Evolutionary conservation across 2,888 invertebrate genomes (phyloP).

Genomic region (Caenorhabditis angaria): DNA sequence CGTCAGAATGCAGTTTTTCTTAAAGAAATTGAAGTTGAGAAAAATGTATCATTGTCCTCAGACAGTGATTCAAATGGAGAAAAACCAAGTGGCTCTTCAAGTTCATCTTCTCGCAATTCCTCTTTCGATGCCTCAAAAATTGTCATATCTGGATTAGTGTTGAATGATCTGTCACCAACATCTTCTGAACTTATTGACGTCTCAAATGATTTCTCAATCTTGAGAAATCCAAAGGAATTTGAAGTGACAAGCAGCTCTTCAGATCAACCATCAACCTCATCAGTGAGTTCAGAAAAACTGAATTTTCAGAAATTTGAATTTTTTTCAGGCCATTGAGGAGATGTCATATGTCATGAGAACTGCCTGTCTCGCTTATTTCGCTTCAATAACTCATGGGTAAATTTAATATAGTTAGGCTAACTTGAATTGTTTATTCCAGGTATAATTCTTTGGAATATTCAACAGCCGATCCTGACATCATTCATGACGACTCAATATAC

Average conservation of each 20-base stretch:
- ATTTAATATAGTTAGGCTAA: not conserved
- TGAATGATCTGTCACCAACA: no score
- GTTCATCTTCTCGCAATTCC: not conserved
- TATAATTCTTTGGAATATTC: not conserved
- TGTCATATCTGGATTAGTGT: no score
- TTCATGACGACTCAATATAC: constrained; percentile 20
- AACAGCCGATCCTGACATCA: constrained; percentile 17
- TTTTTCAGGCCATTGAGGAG: constrained; percentile 33
- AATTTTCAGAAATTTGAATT: not conserved
- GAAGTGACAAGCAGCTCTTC: not conserved
- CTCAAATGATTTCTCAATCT: no score
- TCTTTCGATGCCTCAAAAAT: no score
- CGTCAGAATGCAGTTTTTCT: not conserved
- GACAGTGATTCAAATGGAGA: no score
- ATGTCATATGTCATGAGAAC: constrained; percentile 28
- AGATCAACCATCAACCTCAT: no score
- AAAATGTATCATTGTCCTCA: no score
- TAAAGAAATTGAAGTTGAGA: no score
- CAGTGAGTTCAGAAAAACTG: no score
- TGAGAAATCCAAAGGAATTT: not conserved
- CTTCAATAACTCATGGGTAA: not conserved
- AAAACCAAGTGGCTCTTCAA: not conserved
- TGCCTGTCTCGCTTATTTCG: constrained; percentile 16
- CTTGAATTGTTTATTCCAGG: constrained; percentile 12
- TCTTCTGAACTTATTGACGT: no score